A percentile compares a stretch with the other conserved stretches of the same genome.
These are phyloP conservation scores for Pseudonaja textilis DNA, from an alignment of 2,113 vertebrate species.

Conservation along the genomic window DNA sequence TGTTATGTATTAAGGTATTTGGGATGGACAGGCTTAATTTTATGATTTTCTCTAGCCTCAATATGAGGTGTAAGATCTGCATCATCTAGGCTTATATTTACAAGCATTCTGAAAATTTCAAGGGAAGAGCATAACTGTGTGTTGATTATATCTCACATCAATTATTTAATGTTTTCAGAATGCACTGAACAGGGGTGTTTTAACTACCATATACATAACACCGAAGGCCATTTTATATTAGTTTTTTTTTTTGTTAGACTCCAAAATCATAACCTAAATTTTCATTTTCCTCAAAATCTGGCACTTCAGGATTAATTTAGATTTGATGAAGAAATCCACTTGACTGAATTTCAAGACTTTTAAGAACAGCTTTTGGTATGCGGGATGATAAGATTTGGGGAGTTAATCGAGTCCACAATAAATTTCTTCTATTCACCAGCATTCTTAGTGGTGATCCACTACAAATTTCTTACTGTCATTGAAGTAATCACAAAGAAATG, in stretches of 20 bases:
- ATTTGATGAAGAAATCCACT: not conserved
- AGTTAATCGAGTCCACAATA: not conserved
- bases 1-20: not conserved
- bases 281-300: not conserved
- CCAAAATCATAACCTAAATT: not conserved
- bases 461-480: not conserved
- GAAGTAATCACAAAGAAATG: not conserved
- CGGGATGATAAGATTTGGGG: not conserved
- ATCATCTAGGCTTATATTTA: not conserved
- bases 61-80: constrained; percentile 11
- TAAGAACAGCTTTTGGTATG: not conserved
- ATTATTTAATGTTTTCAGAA: not conserved
- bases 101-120: not conserved
- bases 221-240: not conserved
- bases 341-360: not conserved
- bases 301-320: not conserved
- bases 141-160: not conserved
- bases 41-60: constrained; percentile 2
- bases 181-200: not conserved
- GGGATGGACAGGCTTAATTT: not conserved
- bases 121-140: not conserved
- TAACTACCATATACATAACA: not conserved
- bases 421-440: not conserved
- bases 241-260: not conserved
- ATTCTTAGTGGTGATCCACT: not conserved